These are phyloP conservation scores for Notamacropus eugenii DNA, from an alignment of 2,797 vertebrate genomes.

Conservation along the genomic window DNA sequence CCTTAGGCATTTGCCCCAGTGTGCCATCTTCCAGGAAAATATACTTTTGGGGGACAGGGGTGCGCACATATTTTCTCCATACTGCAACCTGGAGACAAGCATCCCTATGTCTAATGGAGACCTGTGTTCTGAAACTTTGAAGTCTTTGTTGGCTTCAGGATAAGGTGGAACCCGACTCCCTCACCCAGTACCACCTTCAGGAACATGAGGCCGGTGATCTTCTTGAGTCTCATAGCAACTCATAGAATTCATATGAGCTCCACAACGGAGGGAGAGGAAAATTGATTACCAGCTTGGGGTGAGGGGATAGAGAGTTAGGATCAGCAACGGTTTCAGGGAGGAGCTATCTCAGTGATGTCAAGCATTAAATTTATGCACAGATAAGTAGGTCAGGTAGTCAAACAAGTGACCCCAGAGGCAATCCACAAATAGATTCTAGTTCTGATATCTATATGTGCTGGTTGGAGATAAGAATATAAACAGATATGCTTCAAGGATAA, in stretches of 20 bases:
- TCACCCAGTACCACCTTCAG: background rate
- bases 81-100: background rate
- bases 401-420: background rate
- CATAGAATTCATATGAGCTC: background rate
- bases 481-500: background rate
- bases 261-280: background rate
- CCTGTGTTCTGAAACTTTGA: background rate
- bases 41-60: background rate
- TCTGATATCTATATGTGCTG: background rate
- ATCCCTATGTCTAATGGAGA: background rate
- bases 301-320: background rate
- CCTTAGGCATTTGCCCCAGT: background rate
- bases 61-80: background rate
- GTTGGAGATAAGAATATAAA: background rate
- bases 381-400: background rate
- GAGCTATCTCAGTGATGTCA: background rate
- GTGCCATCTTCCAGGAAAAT: background rate
- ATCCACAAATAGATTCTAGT: background rate
- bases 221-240: background rate
- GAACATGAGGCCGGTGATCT: background rate
- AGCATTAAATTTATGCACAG: background rate
- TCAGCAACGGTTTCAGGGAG: background rate
- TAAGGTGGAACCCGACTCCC: background rate
- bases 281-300: background rate
- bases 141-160: background rate